Percentiles rank a stretch among this genome's conserved stretches.
These are phyloP conservation scores for Cathartes aura DNA, from an alignment of 2,113 vertebrate species.

Conservation along the genomic window DNA sequence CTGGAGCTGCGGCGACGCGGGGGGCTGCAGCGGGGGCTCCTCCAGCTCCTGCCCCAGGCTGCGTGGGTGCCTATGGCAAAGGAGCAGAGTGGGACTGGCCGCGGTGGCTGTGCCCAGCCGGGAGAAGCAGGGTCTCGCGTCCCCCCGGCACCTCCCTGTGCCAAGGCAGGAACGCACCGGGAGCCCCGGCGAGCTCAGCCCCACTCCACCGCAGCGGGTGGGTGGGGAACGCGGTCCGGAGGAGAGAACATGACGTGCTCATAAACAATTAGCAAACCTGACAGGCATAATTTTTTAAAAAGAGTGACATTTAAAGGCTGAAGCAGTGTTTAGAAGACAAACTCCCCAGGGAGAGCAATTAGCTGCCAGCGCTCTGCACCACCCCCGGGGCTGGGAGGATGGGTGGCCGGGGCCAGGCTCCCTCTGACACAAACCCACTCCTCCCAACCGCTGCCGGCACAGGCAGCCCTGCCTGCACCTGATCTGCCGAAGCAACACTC, in stretches of 20 bases:
- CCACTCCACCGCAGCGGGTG: background rate
- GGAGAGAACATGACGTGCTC: conserved; percentile 26
- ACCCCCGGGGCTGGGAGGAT: background rate
- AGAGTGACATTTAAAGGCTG: background rate
- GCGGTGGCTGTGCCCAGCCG: accelerated
- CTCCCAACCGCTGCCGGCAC: background rate
- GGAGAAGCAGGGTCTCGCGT: background rate
- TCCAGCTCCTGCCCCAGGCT: background rate
- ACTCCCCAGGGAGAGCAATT: conserved; percentile 41
- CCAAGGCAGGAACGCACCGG: background rate
- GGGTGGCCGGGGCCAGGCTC: background rate
- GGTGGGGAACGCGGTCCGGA: background rate
- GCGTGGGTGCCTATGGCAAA: accelerated
- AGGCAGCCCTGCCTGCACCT: background rate
- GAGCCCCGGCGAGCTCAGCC: background rate
- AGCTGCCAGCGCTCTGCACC: background rate
- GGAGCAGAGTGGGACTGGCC: background rate
- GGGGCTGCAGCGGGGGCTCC: accelerated
- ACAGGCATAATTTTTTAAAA: background rate
- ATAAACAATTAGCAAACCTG: conserved; percentile 21
- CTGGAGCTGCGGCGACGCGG: accelerated
- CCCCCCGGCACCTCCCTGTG: background rate
- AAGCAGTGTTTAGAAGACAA: background rate
- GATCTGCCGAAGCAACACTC: background rate
- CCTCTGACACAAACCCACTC: background rate